Base-by-base conservation (phyloP, 2,888 invertebrate genomes). In the Campoplex nolae region DNA sequence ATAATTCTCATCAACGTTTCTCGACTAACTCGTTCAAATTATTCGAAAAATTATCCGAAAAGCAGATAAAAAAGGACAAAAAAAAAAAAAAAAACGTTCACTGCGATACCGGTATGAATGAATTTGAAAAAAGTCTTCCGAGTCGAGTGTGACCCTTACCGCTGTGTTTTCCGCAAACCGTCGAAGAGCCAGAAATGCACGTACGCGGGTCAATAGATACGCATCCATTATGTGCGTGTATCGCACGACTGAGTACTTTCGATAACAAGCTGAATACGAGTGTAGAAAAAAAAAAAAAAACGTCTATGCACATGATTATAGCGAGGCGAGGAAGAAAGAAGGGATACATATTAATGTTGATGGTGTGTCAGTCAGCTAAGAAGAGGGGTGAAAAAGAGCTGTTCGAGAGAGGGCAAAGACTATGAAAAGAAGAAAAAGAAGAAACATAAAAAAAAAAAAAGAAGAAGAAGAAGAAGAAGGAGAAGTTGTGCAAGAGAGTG, bases 401-500 rank as follows among this genome's bases (percentile, higher is more conserved):
- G 45, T 58, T n/a, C 32, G 58, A 65, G 67, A 67, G 38, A 38
- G 68, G 68, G 42, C 54, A 78, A 67, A 65, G 32, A 67, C 67
- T 35, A 80, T 38, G 45, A 62, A 23, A 23, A 32, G 32, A 62
- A 32, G 32, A 16, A 62, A 2, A 32, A 32, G 28, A 11, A 58
- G 80, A 65, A 38, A 48, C 13, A 81, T 18, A 71, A 13, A 32
- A 38, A 38, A 6, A 62, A 16, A 51, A 51, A 18, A 51, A 62
- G 62, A 32, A 32, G 16, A 62, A 32, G 32, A 7, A 32, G 3
- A 32, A 32, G 13, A 11, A 58, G 80, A 73, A 38, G 62, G 28
- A 81, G 28, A 71, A 13, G 62, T 81, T 73, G 80, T 73, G 89
- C 89, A 88, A 89, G 85, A 79, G 75, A n/a, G 62, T 45, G 67